Base-by-base conservation (phyloP, 2,113 vertebrate species). In the Mesitornis unicolor region DNA sequence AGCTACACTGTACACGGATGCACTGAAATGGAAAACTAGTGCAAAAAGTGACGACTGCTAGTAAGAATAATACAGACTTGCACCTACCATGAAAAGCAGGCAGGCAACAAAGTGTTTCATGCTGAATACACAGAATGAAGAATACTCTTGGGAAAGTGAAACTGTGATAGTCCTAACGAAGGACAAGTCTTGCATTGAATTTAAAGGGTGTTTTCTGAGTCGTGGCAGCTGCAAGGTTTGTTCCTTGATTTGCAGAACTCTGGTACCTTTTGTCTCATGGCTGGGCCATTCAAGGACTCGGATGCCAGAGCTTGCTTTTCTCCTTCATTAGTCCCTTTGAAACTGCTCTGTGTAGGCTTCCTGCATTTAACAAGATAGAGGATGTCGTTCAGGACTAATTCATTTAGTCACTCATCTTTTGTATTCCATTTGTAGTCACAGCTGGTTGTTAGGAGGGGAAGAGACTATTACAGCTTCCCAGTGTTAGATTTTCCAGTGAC, bases 371-470 rank as follows among this genome's bases (percentile, higher is more conserved):
- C 86, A 67, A 84, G 89, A 84, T 12, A 70, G 91, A 93, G 83
- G 89, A 95, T 78, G 80, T 47, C 86, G 89, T 89, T 95, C 73
- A 57, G 40, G 63, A 70, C 73, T 92, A 95, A 96, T 90, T 92
- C 56, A 56, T 89, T 92, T 92, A 95, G 84, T 67, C 84, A 82
- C 80, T 95, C 36, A 21, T 93, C 92, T 95, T 95, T 76, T 88
- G 89, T 95, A 53, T 96, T 96, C 89, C 89, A 25, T 93, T 95
- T 95, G 80, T 89, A 87, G 77, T 91, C 95, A 69, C 69, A 91
- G 91, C 36, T 90, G 73, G 73, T 91, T 92, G 77, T 84, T 95
- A 53, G 38, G 48, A 77, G 35, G 16, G 38, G 19, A 56, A 67
- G 61, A 91, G 84, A 15, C 73, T 90, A 9, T 70, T 78, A 69